Evolutionary conservation across 2,797 vertebrate genomes (phyloP).

Genomic region (Tapera naevia): DNA sequence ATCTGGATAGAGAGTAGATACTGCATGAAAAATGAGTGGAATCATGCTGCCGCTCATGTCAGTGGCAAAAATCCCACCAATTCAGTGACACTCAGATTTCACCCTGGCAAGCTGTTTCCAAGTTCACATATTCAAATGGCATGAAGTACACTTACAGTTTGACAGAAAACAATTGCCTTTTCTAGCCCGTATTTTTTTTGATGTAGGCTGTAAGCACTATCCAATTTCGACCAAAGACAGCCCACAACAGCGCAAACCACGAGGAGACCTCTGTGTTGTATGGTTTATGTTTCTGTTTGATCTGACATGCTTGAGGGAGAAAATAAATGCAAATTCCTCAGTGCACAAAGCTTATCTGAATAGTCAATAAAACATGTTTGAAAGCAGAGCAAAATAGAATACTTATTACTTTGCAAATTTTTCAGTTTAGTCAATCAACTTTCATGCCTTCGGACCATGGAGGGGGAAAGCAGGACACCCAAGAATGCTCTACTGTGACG

Average conservation of each 20-base stretch:
- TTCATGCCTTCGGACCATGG: neutral
- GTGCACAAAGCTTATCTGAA: neutral
- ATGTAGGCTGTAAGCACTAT: neutral
- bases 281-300: neutral
- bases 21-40: neutral
- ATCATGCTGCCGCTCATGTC: neutral
- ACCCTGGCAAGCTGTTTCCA: neutral
- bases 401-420: neutral
- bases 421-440: neutral
- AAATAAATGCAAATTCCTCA: slow-evolving; percentile 4
- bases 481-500: neutral
- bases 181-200: neutral
- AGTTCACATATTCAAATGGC: neutral
- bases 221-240: neutral
- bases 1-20: neutral
- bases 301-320: neutral
- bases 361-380: neutral
- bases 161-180: neutral
- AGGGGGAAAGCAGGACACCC: neutral
- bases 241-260: neutral
- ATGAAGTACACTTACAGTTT: neutral
- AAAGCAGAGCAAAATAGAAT: neutral
- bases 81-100: neutral
- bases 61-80: neutral
- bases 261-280: neutral